Conservation (phyloP, 2,888 invertebrate species). For the Dryococelus australis region DNA sequence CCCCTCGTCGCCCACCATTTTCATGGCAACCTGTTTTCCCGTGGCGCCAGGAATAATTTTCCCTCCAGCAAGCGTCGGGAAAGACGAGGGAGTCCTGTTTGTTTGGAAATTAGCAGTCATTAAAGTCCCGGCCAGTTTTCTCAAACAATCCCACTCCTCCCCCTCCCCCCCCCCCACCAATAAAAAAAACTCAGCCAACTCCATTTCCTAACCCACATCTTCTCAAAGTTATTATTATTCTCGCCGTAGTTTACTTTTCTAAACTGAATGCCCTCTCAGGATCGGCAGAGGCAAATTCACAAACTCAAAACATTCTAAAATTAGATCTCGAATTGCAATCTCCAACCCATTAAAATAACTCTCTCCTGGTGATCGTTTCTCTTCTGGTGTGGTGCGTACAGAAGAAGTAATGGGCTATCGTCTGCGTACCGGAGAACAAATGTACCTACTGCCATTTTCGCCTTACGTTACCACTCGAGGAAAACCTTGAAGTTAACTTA, state of each 20-base stretch:
- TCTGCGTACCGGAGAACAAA: too few species aligned
- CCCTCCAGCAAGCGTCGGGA: not conserved
- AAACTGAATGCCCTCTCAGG: not conserved
- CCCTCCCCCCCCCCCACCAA: too few species aligned
- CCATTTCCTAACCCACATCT: not conserved
- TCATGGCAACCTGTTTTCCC: not conserved
- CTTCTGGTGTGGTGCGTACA: too few species aligned
- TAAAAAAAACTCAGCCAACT: too few species aligned
- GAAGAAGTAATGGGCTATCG: too few species aligned
- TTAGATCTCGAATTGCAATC: not conserved
- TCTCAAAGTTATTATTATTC: not conserved
- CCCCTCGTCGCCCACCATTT: not conserved
- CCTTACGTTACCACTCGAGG: too few species aligned
- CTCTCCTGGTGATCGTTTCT: too few species aligned
- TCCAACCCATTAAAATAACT: too few species aligned
- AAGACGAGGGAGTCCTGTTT: not conserved
- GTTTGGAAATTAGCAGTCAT: conserved; percentile 16
- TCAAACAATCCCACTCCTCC: not conserved
- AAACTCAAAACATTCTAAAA: not conserved
- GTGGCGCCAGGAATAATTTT: not conserved
- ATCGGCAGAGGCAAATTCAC: not conserved
- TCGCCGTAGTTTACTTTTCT: not conserved
- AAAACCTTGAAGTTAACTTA: too few species aligned
- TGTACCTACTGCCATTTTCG: too few species aligned
- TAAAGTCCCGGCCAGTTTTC: not conserved